Conservation (phyloP, 2,797 vertebrate genomes). For the Chelonia mydas region DNA sequence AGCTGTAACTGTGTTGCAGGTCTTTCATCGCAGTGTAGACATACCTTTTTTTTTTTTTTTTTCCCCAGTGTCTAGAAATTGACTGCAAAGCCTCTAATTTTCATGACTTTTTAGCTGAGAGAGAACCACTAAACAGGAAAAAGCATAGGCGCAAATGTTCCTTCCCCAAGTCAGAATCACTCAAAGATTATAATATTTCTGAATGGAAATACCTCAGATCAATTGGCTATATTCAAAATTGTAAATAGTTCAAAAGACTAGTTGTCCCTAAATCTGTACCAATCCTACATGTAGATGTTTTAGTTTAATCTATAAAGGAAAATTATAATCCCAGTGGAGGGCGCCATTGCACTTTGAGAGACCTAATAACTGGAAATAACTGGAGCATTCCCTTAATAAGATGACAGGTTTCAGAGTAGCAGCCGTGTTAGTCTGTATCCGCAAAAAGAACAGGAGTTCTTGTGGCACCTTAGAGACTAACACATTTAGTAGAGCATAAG, state of each 20-base stretch:
- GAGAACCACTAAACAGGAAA: background rate
- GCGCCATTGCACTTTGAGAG: background rate
- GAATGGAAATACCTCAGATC: background rate
- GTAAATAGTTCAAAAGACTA: background rate
- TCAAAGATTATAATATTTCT: background rate
- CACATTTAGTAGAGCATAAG: too few relatives aligned
- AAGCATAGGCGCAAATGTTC: background rate
- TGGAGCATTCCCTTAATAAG: background rate
- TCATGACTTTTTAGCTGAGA: background rate
- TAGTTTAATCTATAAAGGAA: background rate
- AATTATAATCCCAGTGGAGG: background rate
- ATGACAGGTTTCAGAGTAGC: background rate
- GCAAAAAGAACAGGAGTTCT: too few relatives aligned
- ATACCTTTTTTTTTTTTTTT: background rate
- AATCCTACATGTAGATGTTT: background rate
- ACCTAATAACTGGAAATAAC: background rate
- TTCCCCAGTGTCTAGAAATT: background rate
- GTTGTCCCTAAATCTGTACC: background rate
- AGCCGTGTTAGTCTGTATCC: too few relatives aligned
- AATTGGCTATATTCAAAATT: background rate
- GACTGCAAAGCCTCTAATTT: background rate
- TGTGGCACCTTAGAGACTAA: too few relatives aligned
- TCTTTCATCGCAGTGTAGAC: background rate
- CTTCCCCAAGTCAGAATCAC: fast-evolving
- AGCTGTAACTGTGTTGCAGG: background rate